Percentiles rank a stretch among this genome's conserved stretches.
Evolutionary conservation across 2,797 vertebrate species (phyloP).

Genomic region (Peromyscus attwateri): DNA sequence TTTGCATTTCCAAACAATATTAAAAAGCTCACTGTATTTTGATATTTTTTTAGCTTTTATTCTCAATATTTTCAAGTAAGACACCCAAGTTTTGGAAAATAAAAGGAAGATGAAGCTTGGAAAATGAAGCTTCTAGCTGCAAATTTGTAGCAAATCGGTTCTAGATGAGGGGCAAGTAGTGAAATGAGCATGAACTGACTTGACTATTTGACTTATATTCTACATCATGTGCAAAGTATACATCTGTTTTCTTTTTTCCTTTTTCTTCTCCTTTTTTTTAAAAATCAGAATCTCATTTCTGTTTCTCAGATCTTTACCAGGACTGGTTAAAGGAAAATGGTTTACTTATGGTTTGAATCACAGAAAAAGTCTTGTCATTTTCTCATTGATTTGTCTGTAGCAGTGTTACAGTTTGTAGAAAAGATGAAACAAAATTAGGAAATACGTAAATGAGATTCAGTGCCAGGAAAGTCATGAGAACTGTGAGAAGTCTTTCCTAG

Average conservation of each 20-base stretch:
- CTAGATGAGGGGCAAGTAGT: neutral
- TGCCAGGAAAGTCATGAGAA: neutral
- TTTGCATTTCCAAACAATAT: neutral
- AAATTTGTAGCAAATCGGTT: slow-evolving; percentile 8
- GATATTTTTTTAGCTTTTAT: neutral
- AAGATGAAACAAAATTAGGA: neutral
- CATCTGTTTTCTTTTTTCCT: neutral
- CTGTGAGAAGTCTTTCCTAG: neutral
- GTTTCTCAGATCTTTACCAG: neutral
- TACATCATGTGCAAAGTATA: neutral
- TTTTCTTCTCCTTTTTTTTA: neutral
- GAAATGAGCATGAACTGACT: neutral
- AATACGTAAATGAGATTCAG: neutral
- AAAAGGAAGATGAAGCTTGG: neutral
- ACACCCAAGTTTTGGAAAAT: neutral
- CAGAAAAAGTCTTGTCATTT: neutral
- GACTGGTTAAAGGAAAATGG: neutral
- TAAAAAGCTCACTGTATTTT: neutral
- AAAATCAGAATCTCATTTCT: neutral
- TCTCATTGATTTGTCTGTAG: neutral
- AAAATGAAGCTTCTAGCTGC: neutral
- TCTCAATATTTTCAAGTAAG: slow-evolving; percentile 11
- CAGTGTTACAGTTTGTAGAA: neutral
- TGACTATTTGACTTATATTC: slow-evolving; percentile 32
- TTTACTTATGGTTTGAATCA: neutral